Percentiles rank a stretch among this genome's conserved stretches.
Conservation (phyloP, 2,797 vertebrate species). For the Uromys caudimaculatus region DNA sequence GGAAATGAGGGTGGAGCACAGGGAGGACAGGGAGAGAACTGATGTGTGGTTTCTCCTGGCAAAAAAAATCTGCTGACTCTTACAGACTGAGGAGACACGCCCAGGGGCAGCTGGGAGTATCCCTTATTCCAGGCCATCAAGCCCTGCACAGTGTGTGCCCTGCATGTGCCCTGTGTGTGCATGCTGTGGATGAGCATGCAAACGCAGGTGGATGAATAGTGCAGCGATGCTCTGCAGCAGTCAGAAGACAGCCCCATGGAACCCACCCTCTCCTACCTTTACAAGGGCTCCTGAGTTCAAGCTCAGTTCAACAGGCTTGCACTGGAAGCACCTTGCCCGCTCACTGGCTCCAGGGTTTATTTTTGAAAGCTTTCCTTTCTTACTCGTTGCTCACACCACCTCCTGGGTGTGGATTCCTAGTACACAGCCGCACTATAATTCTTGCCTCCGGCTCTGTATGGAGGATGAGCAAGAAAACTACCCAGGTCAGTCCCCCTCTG, state of each 20-base stretch:
- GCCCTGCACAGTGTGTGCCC: fast-evolving
- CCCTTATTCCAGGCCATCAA: neutral
- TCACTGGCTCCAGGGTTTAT: neutral
- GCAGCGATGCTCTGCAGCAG: too few relatives aligned
- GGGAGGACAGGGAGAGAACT: too few relatives aligned
- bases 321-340: neutral
- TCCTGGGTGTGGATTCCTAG: neutral
- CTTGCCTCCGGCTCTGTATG: neutral
- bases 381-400: neutral
- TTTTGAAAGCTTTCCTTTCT: neutral
- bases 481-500: neutral
- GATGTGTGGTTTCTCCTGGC: neutral
- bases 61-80: neutral
- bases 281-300: neutral
- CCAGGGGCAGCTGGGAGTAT: neutral
- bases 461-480: neutral
- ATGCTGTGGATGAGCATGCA: neutral
- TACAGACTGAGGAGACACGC: neutral
- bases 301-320: neutral
- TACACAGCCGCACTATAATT: neutral
- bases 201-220: neutral
- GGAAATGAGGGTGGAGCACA: neutral
- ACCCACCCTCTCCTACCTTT: neutral
- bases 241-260: neutral
- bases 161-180: fast-evolving